Conservation (phyloP, 2,113 vertebrate species). For the Sigmodon hispidus region DNA sequence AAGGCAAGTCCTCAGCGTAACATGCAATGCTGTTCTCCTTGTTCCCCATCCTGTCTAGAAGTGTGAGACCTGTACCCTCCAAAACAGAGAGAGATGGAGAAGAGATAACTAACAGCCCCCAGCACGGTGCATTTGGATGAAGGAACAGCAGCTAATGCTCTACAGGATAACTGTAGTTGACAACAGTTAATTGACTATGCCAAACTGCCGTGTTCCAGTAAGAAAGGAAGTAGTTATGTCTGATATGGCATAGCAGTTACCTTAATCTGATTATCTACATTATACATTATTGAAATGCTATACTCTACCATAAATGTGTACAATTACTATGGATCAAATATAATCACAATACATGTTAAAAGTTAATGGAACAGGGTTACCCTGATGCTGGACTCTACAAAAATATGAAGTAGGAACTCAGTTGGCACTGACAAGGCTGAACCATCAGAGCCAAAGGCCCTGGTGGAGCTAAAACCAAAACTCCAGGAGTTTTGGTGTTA, state of each 20-base stretch:
- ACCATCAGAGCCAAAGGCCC: no score
- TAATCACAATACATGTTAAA: neutral
- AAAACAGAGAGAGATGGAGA: neutral
- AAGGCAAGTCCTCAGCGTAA: neutral
- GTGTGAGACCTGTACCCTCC: neutral
- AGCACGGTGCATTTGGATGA: neutral
- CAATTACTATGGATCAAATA: neutral
- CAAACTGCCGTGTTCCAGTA: neutral
- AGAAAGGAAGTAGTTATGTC: neutral
- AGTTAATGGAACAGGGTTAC: neutral
- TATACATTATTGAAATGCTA: neutral
- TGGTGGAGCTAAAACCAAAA: no score
- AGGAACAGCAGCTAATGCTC: neutral
- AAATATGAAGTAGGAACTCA: no score
- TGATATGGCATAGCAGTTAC: neutral
- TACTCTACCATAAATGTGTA: neutral
- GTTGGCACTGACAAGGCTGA: no score
- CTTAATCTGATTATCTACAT: neutral
- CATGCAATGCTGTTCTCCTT: neutral
- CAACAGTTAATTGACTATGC: neutral
- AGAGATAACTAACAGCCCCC: no score
- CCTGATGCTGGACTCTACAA: no score
- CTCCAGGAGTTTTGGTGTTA: no score
- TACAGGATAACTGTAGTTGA: neutral
- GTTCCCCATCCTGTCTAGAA: fast-evolving